Evolutionary conservation across 2,888 invertebrate species (phyloP).

Genomic region (Nephrotoma flavescens): DNA sequence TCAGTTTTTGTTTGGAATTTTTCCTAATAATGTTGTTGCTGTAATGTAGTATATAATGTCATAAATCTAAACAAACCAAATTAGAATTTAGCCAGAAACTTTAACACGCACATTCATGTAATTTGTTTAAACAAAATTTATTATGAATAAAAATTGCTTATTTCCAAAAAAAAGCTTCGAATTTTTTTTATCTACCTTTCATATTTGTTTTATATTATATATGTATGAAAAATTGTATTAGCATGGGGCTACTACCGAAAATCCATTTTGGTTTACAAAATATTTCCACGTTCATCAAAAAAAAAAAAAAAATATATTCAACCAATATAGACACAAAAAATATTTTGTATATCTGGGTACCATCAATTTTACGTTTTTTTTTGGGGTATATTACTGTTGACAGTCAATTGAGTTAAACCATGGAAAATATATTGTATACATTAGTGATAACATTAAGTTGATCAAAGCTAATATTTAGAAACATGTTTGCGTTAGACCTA

Average conservation of each 20-base stretch:
- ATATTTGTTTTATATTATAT: background rate
- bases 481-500: too few species aligned
- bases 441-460: background rate
- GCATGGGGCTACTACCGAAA: background rate
- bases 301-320: background rate
- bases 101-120: background rate
- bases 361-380: too few species aligned
- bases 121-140: background rate
- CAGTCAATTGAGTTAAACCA: background rate
- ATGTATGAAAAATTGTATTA: background rate
- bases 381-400: background rate
- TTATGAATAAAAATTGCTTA: background rate
- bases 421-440: background rate
- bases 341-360: background rate
- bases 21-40: background rate
- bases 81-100: background rate
- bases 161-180: background rate
- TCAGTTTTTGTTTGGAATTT: background rate
- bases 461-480: background rate
- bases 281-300: background rate
- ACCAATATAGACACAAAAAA: background rate
- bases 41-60: background rate
- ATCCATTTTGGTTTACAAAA: background rate
- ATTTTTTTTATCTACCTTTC: background rate
- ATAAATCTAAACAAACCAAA: background rate